phyloP scores from a whole-genome alignment of 2,797 vertebrate species.

The Eospalax fontanierii region DNA sequence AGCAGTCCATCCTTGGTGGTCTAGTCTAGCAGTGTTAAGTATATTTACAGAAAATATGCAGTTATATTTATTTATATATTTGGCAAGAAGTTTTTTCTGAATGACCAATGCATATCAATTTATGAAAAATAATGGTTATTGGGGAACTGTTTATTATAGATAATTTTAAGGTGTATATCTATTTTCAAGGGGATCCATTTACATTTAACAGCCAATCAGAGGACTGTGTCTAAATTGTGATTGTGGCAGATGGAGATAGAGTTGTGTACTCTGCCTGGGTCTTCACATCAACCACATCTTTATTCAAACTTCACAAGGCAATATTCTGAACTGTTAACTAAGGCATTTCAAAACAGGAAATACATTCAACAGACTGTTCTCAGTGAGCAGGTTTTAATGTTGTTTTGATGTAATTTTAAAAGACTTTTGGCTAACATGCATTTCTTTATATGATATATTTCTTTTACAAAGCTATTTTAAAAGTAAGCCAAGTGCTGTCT shows the following conservation, averaged over 20 bases:
- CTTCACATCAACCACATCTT: constrained; percentile 85
- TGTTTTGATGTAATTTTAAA: constrained; percentile 91
- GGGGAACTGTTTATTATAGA: constrained; percentile 86
- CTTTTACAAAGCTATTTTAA: constrained; percentile 87
- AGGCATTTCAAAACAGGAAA: constrained; percentile 86
- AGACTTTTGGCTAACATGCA: constrained; percentile 89
- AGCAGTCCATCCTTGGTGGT: constrained; percentile 80
- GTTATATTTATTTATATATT: constrained; percentile 89
- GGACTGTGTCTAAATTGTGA: constrained; percentile 83
- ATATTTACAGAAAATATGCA: constrained; percentile 87
- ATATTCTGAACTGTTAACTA: constrained; percentile 89
- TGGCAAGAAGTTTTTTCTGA: constrained; percentile 89
- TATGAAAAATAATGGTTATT: constrained; percentile 85
- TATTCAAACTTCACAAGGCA: constrained; percentile 88
- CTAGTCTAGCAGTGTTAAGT: constrained; percentile 85
- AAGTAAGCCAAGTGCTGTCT: constrained; percentile 87
- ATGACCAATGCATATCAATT: constrained; percentile 88
- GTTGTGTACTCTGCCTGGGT: constrained; percentile 86
- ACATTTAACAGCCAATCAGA: constrained; percentile 81
- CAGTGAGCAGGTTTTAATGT: constrained; percentile 89
- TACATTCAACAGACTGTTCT: constrained; percentile 86
- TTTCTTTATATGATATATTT: constrained; percentile 90
- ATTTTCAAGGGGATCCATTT: constrained; percentile 78
- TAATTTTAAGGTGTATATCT: constrained; percentile 84
- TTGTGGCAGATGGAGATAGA: constrained; percentile 82